phyloP scores from a whole-genome alignment of 2,797 vertebrate genomes.

The Pristis pectinata region DNA sequence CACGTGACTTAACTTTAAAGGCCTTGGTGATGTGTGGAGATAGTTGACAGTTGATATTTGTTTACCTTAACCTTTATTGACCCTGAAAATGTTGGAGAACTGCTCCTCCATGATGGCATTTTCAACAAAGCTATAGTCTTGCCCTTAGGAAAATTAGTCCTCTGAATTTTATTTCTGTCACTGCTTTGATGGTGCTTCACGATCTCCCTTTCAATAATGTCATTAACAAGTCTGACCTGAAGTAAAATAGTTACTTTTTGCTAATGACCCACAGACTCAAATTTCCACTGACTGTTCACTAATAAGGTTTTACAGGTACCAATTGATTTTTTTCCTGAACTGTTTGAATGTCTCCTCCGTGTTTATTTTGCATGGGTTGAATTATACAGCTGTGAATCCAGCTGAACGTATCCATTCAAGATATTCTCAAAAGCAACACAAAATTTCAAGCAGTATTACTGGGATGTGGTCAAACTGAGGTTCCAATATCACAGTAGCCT shows the following conservation, averaged over 20 bases:
- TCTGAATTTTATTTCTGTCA: background rate
- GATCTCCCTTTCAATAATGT: background rate
- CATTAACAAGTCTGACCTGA: background rate
- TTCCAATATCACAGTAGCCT: background rate
- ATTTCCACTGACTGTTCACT: background rate
- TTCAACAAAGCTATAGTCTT: background rate
- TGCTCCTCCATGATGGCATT: background rate
- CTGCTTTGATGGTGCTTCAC: conserved; percentile 1
- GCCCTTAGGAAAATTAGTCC: background rate
- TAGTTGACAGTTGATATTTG: background rate
- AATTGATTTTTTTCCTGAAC: background rate
- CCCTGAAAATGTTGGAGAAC: background rate
- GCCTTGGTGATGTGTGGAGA: background rate
- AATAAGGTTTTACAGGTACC: background rate
- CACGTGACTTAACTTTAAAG: background rate
- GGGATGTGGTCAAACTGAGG: background rate
- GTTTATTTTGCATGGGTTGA: background rate
- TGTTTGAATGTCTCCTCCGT: background rate
- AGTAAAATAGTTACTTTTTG: background rate
- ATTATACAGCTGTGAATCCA: background rate
- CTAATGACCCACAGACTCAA: background rate
- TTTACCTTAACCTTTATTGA: background rate
- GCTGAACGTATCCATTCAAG: background rate
- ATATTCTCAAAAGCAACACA: background rate
- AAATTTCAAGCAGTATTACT: background rate